phyloP scores from a whole-genome alignment of 1,140 invertebrate genomes.

The Ctenoplectra terminalis region DNA sequence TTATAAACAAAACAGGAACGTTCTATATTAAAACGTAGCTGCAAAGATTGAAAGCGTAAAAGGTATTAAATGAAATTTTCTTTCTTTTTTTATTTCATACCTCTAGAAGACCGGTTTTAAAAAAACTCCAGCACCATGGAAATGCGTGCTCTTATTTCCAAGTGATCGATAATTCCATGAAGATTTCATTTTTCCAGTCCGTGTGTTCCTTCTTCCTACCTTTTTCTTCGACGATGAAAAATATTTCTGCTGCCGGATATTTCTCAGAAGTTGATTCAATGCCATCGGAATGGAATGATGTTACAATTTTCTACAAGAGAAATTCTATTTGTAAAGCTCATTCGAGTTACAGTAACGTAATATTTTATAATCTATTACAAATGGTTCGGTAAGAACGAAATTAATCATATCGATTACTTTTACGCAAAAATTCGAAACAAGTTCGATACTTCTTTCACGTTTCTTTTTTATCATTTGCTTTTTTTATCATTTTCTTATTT shows the following conservation, averaged over 20 bases:
- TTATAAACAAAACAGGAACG: neutral
- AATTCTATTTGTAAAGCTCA: no score
- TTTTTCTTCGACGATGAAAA: neutral
- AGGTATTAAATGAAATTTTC: conserved; percentile 33
- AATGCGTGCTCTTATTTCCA: neutral
- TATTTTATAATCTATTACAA: no score
- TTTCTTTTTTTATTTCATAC: conserved; percentile 7
- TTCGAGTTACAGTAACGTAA: no score
- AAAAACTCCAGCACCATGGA: neutral
- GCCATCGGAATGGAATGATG: neutral
- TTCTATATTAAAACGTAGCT: neutral
- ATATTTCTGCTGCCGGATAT: neutral
- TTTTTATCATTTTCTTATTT: no score
- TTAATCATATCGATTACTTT: no score
- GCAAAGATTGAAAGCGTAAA: neutral
- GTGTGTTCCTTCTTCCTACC: neutral
- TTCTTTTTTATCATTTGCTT: no score
- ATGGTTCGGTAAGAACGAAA: no score
- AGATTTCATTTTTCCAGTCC: conserved; percentile 21
- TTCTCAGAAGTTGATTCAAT: neutral
- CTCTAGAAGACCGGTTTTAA: neutral
- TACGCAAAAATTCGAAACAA: no score
- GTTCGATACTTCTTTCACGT: no score
- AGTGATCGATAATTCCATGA: neutral
- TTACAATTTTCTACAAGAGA: neutral